A percentile compares a stretch with the other conserved stretches of the same genome.
These are phyloP conservation scores for Passer domesticus DNA, from an alignment of 2,113 vertebrate genomes.

Conservation along the genomic window DNA sequence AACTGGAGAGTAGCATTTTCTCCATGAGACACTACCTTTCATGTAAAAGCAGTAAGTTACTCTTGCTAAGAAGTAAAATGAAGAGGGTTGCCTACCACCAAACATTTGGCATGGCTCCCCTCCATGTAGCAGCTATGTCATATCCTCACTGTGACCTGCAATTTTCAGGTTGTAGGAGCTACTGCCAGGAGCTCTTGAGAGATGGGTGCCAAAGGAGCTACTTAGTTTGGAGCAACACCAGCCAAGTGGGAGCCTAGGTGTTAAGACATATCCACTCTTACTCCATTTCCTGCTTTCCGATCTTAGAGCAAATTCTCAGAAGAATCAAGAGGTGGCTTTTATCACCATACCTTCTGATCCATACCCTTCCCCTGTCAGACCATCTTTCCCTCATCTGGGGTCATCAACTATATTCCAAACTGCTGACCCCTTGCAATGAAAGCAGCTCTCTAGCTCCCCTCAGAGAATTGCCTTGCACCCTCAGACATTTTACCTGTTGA, in stretches of 20 bases:
- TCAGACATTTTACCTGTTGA: neutral
- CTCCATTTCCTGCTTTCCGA: neutral
- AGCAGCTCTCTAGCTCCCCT: neutral
- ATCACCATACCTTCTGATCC: neutral
- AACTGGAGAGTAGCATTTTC: neutral
- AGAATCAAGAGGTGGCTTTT: neutral
- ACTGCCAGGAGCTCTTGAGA: neutral
- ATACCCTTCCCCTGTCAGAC: neutral
- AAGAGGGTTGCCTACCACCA: neutral
- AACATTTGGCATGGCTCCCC: fast-evolving
- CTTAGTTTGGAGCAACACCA: neutral
- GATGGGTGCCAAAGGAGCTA: neutral
- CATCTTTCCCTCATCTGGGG: neutral
- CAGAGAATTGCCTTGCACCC: neutral
- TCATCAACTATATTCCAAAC: neutral
- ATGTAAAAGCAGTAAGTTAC: neutral
- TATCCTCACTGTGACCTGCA: fast-evolving
- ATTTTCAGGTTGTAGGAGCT: neutral
- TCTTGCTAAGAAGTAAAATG: neutral
- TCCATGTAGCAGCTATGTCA: neutral
- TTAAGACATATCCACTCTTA: neutral
- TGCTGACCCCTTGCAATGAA: neutral
- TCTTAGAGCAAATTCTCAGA: neutral
- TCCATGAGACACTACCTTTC: neutral
- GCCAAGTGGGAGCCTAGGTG: neutral